These are phyloP conservation scores for Teleogryllus oceanicus DNA, from an alignment of 2,888 invertebrate species.

Conservation along the genomic window DNA sequence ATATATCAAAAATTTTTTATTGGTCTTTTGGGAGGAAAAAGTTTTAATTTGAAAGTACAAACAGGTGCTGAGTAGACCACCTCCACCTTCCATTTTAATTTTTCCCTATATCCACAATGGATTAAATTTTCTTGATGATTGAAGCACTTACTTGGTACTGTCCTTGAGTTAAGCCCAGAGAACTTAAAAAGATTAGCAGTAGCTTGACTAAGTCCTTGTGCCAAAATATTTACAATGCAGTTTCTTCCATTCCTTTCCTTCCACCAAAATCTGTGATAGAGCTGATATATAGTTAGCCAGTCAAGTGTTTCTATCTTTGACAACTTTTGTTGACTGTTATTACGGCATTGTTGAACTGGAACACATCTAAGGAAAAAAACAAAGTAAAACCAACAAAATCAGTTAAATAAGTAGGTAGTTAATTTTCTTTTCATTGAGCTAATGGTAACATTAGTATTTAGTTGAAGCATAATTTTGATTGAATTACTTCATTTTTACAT, in stretches of 20 bases:
- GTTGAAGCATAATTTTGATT: not conserved
- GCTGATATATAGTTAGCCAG: conserved; percentile 66
- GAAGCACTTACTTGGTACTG: conserved; percentile 20
- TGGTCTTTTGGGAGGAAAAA: too few relatives aligned
- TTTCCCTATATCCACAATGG: too few relatives aligned
- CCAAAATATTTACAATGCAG: conserved; percentile 56
- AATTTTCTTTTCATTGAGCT: too few relatives aligned
- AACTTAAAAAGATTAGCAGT: conserved; percentile 58
- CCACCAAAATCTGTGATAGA: conserved; percentile 54
- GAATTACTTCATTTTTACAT: not conserved
- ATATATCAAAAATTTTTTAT: too few relatives aligned
- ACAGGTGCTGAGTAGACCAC: too few relatives aligned
- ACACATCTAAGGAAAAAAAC: conserved; percentile 22
- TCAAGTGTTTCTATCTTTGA: conserved; percentile 56
- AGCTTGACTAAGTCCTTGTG: conserved; percentile 60
- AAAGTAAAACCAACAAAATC: too few relatives aligned
- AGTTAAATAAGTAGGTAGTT: too few relatives aligned
- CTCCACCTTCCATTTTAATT: too few relatives aligned
- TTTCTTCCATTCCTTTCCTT: conserved; percentile 51
- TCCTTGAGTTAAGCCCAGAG: conserved; percentile 21
- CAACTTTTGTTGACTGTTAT: conserved; percentile 34
- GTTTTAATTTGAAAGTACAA: too few relatives aligned
- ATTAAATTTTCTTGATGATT: too few relatives aligned
- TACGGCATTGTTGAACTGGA: conserved; percentile 28
- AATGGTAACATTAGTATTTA: not conserved